Conservation (phyloP, 2,113 vertebrate genomes). For the Microcebus griseorufus region DNA sequence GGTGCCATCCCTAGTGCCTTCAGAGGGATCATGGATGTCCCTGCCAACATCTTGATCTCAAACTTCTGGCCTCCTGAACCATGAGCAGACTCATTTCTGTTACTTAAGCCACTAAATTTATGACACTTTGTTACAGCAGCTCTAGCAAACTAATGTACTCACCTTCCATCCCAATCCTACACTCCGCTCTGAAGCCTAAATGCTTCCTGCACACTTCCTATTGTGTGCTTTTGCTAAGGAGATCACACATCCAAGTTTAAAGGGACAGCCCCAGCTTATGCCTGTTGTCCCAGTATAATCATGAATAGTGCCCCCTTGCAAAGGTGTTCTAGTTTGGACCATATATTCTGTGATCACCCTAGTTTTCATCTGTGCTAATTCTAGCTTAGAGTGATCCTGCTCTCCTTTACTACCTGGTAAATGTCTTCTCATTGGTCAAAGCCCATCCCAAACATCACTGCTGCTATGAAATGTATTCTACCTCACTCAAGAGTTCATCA, state of each 20-base stretch:
- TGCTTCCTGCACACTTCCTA: not conserved
- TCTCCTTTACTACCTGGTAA: not conserved
- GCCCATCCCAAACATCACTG: not conserved
- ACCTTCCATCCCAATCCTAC: not conserved
- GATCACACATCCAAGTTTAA: not conserved
- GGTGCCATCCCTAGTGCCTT: not conserved
- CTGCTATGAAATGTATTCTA: not conserved
- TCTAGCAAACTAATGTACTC: not conserved
- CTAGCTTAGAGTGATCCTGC: not conserved
- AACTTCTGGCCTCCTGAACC: not conserved
- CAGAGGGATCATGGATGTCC: not conserved
- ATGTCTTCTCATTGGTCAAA: not conserved
- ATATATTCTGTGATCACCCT: not conserved
- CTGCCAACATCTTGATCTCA: not conserved
- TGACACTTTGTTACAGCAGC: not conserved
- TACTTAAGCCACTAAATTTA: not conserved
- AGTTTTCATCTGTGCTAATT: not conserved
- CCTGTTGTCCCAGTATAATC: not conserved
- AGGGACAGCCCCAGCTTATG: not conserved
- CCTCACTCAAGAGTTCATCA: not conserved
- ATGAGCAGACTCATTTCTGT: not conserved
- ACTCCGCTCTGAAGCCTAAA: not conserved
- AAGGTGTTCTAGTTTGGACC: not conserved
- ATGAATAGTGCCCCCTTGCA: not conserved
- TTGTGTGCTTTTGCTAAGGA: not conserved